Evolutionary conservation across 2,797 vertebrate species (phyloP), one percentile per base, ranked within the genome.

Genomic region (Botia kubotai): DNA sequence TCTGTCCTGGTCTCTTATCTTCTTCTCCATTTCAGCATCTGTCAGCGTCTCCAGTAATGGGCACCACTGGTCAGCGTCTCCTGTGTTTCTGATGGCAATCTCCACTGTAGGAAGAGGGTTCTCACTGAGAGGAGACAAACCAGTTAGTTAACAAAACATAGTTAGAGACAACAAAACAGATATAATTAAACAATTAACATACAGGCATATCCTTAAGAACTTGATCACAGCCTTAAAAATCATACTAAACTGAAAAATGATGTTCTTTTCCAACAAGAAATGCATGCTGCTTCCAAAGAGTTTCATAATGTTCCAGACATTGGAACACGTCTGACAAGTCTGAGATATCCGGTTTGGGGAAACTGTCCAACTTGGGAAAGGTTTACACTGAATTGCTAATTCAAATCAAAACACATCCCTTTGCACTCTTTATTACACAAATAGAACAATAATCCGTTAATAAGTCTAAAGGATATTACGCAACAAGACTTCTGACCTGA

Each of bases 21-120:
- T 98, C 91, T 99, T 99, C 88, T 99, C 97, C 97, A 99, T 99
- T 89, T 99, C 97, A 0, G 97, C 97, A 0, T 99, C 98, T 0
- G 97, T 99, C 76, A 99, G 94, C 0, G 97, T 98, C 92, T 98
- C 97, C 87, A 99, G 94, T 66, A 99, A 94, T 1, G 98, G 98
- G 91, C 98, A 99, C 98, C 98, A 99, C 92, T 98, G 97, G 90
- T 99, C 98, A 2, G 98, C 98, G 0, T 99, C 98, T 0, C 97
- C 98, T 0, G 98, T 99, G 92, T 98, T 99, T 39, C 98, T 95
- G 80, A 99, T 99, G 0, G 98, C 98, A 0, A 99, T 99, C 91
- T 99, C 98, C 57, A 99, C 97, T 0, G 97, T 98, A 0, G 97
- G 97, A 75, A 99, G 87, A 2, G 97, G 98, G 88, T 99, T 99